Base-by-base conservation (phyloP, 1,140 invertebrate species). In the Drosophila elegans region DNA sequence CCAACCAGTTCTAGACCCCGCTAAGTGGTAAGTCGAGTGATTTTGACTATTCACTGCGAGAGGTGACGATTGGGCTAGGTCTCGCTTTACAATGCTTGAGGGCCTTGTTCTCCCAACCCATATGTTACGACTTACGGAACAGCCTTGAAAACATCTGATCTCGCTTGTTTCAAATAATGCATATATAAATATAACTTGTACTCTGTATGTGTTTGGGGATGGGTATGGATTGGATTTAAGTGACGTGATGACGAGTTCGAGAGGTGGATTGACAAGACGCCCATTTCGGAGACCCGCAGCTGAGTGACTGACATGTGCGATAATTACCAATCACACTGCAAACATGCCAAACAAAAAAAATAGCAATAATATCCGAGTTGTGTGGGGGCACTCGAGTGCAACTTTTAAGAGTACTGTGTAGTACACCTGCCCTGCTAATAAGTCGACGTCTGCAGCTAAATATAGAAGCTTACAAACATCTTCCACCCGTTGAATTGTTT, bases 131-230 rank as follows among this genome's bases (percentile, higher is more conserved):
- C 80, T 80, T 55, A 63, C 52, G 52, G 84, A 74, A 84, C 84
- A 89, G 64, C 84, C 80, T 80, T 84, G 84, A 71, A 36, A 83
- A 69, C 61, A 54, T 88, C 83, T 88, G 83, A 88, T 88, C 83
- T 88, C 80, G 83, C 76, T 13, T 53, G 45, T 53, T 60, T 55
- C 25, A 48, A 2, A 48, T 4, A 56, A 51, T 51, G 13, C 16
- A 41, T 57, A n/a, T 36, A 7, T 38, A 32, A 39, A 25, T 51
- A 21, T 3, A 12, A n/a, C 3, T 5, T 48, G 32, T 46, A 59
- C 10, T 41, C 45, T 25, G 46, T 44, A 45, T 42, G 12, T 38
- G n/a, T 9, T 0, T 21, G 16, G 16, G 16, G 16, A 21, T 21
- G 36, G 29, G 6, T 32, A 21, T 44, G 11, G 16, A 12, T 38